Base-by-base conservation (phyloP, 2,888 invertebrate species). In the Actias luna region DNA sequence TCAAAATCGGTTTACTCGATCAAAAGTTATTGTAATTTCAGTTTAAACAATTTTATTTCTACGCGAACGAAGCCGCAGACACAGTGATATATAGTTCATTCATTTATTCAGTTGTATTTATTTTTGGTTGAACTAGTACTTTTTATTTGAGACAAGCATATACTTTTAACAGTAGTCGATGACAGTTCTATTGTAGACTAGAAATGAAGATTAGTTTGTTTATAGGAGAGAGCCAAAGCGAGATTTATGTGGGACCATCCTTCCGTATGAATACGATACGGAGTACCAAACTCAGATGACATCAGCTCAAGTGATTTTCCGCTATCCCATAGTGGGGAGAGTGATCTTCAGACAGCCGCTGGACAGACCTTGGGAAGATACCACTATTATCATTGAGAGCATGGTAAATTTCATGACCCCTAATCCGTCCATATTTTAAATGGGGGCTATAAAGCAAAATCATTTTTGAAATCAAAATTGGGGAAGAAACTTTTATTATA, bases 301-400 rank as follows among this genome's bases (percentile, higher is more conserved):
- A 50, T 96, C 97, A 0, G 97, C 97, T 0, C 94, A 96, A 84
- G 97, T 96, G 0, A 93, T 96, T 39, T 97, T 97, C 82, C 94
- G 96, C 5, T 98, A 98, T 89, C 99, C 98, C 0, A 92, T 98
- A 25, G 98, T 98, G 1, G 98, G 98, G 0, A 92, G 95, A 63
- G 95, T 98, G 52, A 84, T 98, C 52, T 95, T 99, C 74, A 93
- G 97, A 1, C 98, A 98, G 85, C 95, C 96, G 0, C 94, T 79
- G 55, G 95, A 97, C 65, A 94, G 96, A 75, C 96, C 97, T 0
- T 96, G 96, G 94, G 94, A 96, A 64, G 98, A 98, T 73, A 98
- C 98, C 1, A 95, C 96, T 0, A 93, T 98, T 31, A 94, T 97
- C 65, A 93, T 97, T 36, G 97, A 98, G 82, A 95, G 96, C 78